These are phyloP conservation scores for Nephila pilipes DNA, from an alignment of 1,140 invertebrate genomes.

Conservation along the genomic window DNA sequence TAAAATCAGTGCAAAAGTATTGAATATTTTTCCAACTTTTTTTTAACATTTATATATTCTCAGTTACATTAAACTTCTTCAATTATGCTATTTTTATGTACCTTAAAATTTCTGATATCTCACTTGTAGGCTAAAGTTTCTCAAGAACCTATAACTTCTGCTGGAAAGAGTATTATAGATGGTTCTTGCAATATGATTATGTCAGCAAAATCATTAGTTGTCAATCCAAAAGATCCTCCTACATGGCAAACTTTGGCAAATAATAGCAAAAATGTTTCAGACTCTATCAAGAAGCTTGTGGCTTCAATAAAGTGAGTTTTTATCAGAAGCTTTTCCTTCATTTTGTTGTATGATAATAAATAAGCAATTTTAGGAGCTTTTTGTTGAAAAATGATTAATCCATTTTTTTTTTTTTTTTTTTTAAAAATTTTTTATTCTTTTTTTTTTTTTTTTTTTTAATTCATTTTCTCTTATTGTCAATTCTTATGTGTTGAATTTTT, in stretches of 20 bases:
- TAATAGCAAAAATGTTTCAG: constrained; percentile 96
- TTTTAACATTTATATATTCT: background rate
- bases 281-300: constrained; percentile 96
- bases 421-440: no score
- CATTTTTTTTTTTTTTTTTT: no score
- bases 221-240: constrained; percentile 93
- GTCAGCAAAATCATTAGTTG: constrained; percentile 93
- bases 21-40: background rate
- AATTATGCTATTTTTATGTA: background rate
- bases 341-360: background rate
- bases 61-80: background rate
- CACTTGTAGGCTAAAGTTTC: constrained; percentile 84
- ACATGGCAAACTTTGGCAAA: constrained; percentile 96
- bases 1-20: constrained; percentile 87
- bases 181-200: constrained; percentile 94
- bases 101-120: background rate
- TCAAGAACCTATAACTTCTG: constrained; percentile 92
- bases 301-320: constrained; percentile 89
- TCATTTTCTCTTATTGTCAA: no score
- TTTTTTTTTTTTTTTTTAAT: no score
- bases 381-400: background rate
- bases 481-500: no score
- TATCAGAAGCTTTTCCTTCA: background rate
- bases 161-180: constrained; percentile 91
- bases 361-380: background rate